Evolutionary conservation across 2,888 invertebrate genomes (phyloP).

Genomic region (Pheosia tremula): DNA sequence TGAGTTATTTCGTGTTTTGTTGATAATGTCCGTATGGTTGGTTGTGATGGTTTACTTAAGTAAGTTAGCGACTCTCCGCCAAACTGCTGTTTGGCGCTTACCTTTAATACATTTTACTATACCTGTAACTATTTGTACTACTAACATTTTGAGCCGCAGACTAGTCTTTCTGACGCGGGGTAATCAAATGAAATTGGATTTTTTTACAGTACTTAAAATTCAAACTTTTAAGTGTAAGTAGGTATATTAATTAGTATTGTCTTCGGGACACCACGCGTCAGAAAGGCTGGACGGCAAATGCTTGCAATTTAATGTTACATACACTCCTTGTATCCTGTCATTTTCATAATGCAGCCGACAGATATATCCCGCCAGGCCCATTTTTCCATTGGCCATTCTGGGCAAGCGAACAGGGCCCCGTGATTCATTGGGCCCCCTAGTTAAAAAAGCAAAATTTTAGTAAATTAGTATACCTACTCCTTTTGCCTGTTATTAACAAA

Average conservation of each 20-base stretch:
- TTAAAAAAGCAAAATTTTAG: no score
- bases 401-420: no score
- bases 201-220: conserved; percentile 67
- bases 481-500: no score
- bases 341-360: conserved; percentile 53
- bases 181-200: conserved; percentile 34
- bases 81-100: conserved; percentile 66
- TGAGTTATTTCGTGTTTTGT: conserved; percentile 70
- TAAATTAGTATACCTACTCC: no score
- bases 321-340: conserved; percentile 68
- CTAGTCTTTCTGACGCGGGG: conserved; percentile 50
- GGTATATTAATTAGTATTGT: conserved; percentile 39
- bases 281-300: conserved; percentile 50
- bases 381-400: no score
- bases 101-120: conserved; percentile 59
- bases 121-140: conserved; percentile 60
- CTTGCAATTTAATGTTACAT: conserved; percentile 73
- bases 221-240: conserved; percentile 41
- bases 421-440: no score
- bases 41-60: conserved; percentile 85
- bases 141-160: conserved; percentile 54
- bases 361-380: conserved; percentile 6
- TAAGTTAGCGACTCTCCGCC: conserved; percentile 79
- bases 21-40: conserved; percentile 82
- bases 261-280: conserved; percentile 37